A percentile compares a stretch with the other conserved stretches of the same genome.
phyloP scores from a whole-genome alignment of 1,140 invertebrate species.

The Scaptomyza graminum region DNA sequence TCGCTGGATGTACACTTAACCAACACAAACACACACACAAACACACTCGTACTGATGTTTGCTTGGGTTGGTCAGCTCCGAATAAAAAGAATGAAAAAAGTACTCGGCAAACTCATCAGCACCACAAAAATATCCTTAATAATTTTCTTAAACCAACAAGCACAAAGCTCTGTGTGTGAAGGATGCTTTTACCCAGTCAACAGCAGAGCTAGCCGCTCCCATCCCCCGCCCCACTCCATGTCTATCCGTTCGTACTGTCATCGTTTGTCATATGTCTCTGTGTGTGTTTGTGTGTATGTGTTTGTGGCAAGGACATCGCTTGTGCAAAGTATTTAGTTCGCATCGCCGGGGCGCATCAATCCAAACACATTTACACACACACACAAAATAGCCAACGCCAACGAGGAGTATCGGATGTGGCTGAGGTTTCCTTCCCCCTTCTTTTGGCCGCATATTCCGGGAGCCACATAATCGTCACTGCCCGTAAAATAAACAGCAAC shows the following conservation, averaged over 20 bases:
- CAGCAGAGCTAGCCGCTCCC: slow-evolving; percentile 24
- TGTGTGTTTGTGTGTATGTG: slow-evolving; percentile 3
- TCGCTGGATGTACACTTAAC: slow-evolving; percentile 44
- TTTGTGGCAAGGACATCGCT: slow-evolving; percentile 44
- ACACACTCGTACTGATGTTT: slow-evolving; percentile 51
- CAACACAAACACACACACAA: slow-evolving; percentile 32
- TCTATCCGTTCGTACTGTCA: slow-evolving; percentile 62
- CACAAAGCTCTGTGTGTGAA: slow-evolving; percentile 70
- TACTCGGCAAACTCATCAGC: slow-evolving; percentile 83
- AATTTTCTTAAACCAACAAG: slow-evolving; percentile 83
- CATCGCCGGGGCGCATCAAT: slow-evolving; percentile 72
- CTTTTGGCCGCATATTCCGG: slow-evolving; percentile 26
- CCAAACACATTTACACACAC: slow-evolving; percentile 79
- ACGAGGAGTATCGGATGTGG: slow-evolving; percentile 74
- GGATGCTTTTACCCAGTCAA: slow-evolving; percentile 77
- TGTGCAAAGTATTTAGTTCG: slow-evolving; percentile 79
- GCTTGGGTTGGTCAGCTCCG: slow-evolving; percentile 58
- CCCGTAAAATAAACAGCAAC: slow-evolving; percentile 79
- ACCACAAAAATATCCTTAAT: slow-evolving; percentile 83
- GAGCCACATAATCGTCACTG: slow-evolving; percentile 70
- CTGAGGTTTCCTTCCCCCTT: slow-evolving; percentile 68
- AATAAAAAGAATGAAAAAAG: slow-evolving; percentile 42
- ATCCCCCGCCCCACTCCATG: not conserved
- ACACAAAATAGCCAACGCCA: slow-evolving; percentile 75
- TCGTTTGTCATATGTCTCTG: slow-evolving; percentile 77